Base-by-base conservation (phyloP, 2,797 vertebrate genomes). In the Trematomus bernacchii region DNA sequence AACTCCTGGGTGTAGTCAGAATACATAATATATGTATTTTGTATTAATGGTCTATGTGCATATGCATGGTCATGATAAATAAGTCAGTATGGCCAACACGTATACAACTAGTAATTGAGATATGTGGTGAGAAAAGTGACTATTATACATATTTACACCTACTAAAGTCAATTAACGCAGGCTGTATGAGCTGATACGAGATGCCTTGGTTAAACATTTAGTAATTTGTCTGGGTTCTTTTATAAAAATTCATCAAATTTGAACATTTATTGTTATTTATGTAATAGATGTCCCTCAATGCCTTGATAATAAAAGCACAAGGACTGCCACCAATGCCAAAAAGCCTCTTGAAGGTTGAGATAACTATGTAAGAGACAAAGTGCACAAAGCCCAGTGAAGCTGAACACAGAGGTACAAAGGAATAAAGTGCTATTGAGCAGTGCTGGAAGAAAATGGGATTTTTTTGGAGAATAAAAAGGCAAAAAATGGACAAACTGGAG, bases 311-410 rank as follows among this genome's bases (percentile, higher is more conserved):
- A 66, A 47, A 52, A 12, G n/a, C 2, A 43, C 48, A 60, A 62
- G 16, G 40, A 54, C 63, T 0, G 0, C 7, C 2, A 4, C 5
- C 12, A 18, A 48, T 19, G 37, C 2, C 18, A 62, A 52, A 27
- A 14, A 2, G 2, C 43, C 37, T 37, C 6, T 12, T 16, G 13
- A 59, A 42, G 67, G 71, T 66, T 37, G 57, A 51, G 61, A 15
- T 7, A 21, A 13, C 44, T 5, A 11, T n/a, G 46, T 50, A 18
- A 30, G 42, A 50, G 33, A 16, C 4, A 46, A n/a, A 42, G 57
- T 33, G 50, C 60, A 73, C n/a, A 3, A 37, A 71, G 59, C 14
- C 37, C 11, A 59, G 30, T 37, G 27, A 59, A 63, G 68, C 69
- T 1, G 66, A 47, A 65, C 23, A 53, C 2, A 7, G 15, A 27